Evolutionary conservation across 1,140 invertebrate species (phyloP).

Genomic region (Drosophila dunni): DNA sequence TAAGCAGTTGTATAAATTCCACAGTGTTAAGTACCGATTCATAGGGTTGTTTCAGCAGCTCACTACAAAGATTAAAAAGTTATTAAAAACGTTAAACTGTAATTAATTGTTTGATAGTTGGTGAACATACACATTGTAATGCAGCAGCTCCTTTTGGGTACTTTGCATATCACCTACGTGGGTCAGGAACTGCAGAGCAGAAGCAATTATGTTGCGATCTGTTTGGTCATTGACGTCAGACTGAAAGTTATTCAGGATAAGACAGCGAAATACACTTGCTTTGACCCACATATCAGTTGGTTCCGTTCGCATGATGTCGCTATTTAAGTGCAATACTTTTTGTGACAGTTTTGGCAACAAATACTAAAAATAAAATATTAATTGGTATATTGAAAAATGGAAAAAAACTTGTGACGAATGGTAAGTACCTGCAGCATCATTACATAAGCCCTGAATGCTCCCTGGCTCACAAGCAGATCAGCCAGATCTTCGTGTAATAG

Average conservation of each 20-base stretch:
- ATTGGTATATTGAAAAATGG: background rate
- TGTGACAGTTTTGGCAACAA: conserved; percentile 63
- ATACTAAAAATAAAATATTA: conserved; percentile 40
- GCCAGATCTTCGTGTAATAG: conserved; percentile 70
- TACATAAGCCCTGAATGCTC: conserved; percentile 62
- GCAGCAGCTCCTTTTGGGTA: conserved; percentile 61
- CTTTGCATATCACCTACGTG: conserved; percentile 56
- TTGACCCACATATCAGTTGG: conserved; percentile 63
- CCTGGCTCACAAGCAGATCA: conserved; percentile 58
- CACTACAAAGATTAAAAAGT: conserved; percentile 25
- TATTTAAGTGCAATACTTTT: conserved; percentile 48
- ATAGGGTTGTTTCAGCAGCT: conserved; percentile 51
- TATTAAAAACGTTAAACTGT: background rate
- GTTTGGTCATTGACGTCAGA: conserved; percentile 68
- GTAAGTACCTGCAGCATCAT: conserved; percentile 63
- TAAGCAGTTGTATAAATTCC: conserved; percentile 84
- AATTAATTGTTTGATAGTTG: background rate
- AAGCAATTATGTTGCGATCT: conserved; percentile 69
- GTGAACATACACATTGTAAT: conserved; percentile 75
- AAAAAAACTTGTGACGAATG: no score
- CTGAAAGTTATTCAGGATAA: conserved; percentile 77
- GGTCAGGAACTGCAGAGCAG: conserved; percentile 65
- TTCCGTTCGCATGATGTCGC: conserved; percentile 67
- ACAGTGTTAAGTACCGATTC: conserved; percentile 76
- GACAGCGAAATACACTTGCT: conserved; percentile 58